These are phyloP conservation scores for Geotrypetes seraphini DNA, from an alignment of 2,797 vertebrate species.

Conservation along the genomic window DNA sequence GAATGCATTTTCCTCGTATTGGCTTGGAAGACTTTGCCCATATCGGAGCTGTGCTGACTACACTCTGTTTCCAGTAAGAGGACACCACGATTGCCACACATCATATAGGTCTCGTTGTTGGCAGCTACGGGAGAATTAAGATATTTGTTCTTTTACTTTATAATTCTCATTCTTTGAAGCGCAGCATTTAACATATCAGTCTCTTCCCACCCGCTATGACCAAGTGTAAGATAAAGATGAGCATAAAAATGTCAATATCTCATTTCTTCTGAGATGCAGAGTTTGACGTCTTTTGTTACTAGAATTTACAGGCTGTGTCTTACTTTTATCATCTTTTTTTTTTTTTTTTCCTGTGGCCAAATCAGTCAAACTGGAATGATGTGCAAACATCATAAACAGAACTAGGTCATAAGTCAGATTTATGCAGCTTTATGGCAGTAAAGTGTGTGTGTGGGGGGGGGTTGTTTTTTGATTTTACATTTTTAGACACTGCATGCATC, in stretches of 20 bases:
- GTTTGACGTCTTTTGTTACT: conserved; percentile 2
- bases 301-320: conserved; percentile 15
- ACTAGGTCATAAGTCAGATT: neutral
- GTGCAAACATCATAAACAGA: conserved; percentile 6
- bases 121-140: too few species aligned
- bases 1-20: too few species aligned
- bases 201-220: neutral
- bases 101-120: too few species aligned
- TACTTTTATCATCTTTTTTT: conserved; percentile 12
- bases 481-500: neutral
- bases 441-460: neutral
- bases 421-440: neutral
- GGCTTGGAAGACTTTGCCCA: too few species aligned
- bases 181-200: conserved; percentile 1
- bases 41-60: too few species aligned
- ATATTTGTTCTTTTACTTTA: too few species aligned
- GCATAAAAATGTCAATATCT: neutral
- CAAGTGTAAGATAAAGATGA: conserved; percentile 12
- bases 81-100: too few species aligned
- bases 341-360: conserved; percentile 9
- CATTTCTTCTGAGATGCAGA: neutral
- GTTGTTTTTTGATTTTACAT: neutral
- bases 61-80: too few species aligned
- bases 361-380: conserved; percentile 15
- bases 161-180: too few species aligned